Evolutionary conservation across 2,113 vertebrate genomes (phyloP).

Genomic region (Lepidothrix coronata): DNA sequence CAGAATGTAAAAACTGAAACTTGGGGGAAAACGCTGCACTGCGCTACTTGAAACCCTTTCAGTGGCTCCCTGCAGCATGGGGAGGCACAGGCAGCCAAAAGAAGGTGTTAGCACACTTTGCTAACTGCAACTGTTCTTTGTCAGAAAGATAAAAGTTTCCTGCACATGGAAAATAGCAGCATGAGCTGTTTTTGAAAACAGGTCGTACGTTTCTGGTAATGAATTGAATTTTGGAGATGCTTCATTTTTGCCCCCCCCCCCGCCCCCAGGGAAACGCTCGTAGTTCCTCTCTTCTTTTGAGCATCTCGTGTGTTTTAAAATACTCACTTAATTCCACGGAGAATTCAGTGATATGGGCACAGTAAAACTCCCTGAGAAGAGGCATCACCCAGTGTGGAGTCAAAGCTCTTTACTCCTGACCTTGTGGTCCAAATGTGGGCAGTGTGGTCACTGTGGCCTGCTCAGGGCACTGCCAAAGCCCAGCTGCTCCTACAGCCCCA

Average conservation of each 20-base stretch:
- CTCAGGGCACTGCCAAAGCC: not conserved
- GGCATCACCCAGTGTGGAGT: not conserved
- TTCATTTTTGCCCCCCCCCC: not conserved
- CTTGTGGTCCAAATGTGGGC: not conserved
- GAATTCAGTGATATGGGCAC: not conserved
- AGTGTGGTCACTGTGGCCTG: not conserved
- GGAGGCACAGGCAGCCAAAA: not conserved
- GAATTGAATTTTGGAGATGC: not conserved
- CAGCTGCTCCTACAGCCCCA: not conserved
- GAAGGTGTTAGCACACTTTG: not conserved
- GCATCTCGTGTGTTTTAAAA: not conserved
- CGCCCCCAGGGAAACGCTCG: not conserved
- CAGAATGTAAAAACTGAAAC: not conserved
- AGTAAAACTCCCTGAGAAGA: not conserved
- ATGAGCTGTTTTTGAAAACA: not conserved
- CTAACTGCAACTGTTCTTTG: not conserved
- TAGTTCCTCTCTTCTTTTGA: not conserved
- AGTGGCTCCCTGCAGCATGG: not conserved
- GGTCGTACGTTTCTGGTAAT: not conserved
- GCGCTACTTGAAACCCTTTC: not conserved
- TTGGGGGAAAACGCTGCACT: not conserved
- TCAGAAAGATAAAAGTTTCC: not conserved
- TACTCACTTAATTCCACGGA: not conserved
- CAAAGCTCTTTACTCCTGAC: fast-evolving
- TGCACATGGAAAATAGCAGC: not conserved